phyloP scores from a whole-genome alignment of 2,113 vertebrate genomes.

The Triplophysa tibetana region DNA sequence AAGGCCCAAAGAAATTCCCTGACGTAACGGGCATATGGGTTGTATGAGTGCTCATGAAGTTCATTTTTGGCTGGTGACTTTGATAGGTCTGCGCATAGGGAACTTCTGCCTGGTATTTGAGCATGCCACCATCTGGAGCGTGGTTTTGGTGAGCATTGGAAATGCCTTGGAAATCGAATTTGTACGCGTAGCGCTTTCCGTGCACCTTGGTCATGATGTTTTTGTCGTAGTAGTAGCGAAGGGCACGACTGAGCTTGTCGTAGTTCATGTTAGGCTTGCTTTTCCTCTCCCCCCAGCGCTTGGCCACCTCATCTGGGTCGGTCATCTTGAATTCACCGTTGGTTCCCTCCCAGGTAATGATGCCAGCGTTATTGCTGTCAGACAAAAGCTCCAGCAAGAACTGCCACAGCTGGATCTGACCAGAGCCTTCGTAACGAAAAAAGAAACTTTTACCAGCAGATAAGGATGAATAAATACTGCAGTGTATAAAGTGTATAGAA shows the following conservation, averaged over 20 bases:
- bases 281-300: constrained; percentile 83
- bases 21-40: constrained; percentile 70
- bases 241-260: constrained; percentile 76
- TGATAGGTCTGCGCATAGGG: constrained; percentile 68
- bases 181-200: constrained; percentile 78
- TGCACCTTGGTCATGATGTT: constrained; percentile 84
- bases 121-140: constrained; percentile 58
- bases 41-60: constrained; percentile 69
- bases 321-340: constrained; percentile 88
- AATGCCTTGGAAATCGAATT: constrained; percentile 79
- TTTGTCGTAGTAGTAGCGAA: constrained; percentile 81
- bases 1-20: constrained; percentile 65
- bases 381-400: constrained; percentile 82
- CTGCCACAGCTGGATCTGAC: constrained; percentile 85
- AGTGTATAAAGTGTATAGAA: neutral
- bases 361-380: constrained; percentile 74
- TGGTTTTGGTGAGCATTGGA: constrained; percentile 74
- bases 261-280: constrained; percentile 85
- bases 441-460: neutral
- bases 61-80: constrained; percentile 78
- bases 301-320: constrained; percentile 83
- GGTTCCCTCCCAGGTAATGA: constrained; percentile 83
- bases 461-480: neutral
- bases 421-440: constrained; percentile 67
- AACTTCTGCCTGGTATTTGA: constrained; percentile 72